Evolutionary conservation across 1,140 invertebrate species (phyloP), one percentile per base, ranked within the genome.

Genomic region (Hyposmocoma kahamanoa): DNA sequence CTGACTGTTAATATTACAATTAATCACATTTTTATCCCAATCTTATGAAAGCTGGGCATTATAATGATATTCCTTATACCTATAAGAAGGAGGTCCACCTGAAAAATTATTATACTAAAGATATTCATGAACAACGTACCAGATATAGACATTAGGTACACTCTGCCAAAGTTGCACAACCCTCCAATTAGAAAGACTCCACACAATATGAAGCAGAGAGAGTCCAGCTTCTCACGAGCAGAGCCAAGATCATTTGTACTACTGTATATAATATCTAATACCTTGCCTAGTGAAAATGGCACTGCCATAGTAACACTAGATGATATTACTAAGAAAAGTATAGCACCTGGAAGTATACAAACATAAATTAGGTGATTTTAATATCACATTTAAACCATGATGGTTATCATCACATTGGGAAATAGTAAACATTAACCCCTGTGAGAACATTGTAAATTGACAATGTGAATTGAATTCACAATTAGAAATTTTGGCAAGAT

Each of bases 251-350:
- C 68, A 36, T 85, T 81, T 41, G 90, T 89, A 15, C 89, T 89
- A 11, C 90, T 90, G 67, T 97, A 96, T 51, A 98, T 96, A 6
- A 96, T 91, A 75, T 98, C 97, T 54, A 98, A 91, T 1, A 98
- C 90, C 87, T 95, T 95, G 1, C 97, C 97, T 38, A 98, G 89
- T 42, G 93, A 94, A 83, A 95, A 97, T n/a, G 97, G 97, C 9
- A 98, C 92, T 2, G 93, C 91, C 95, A 98, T 97, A 26, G 96
- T 96, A 1, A 98, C 95, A 47, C 90, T 87, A 65, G 96, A 98
- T 1, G 97, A 98, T 36, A 98, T 79, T 10, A 97, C 54, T 28
- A 98, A 85, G 22, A 97, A 90, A 5, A 87, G 76, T 52, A 98
- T 89, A 28, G 95, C 97, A 86, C 92, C 95, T 93, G 76, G 38